Evolutionary conservation across 1,140 invertebrate species (phyloP).

Genomic region (Drosophila mauritiana): DNA sequence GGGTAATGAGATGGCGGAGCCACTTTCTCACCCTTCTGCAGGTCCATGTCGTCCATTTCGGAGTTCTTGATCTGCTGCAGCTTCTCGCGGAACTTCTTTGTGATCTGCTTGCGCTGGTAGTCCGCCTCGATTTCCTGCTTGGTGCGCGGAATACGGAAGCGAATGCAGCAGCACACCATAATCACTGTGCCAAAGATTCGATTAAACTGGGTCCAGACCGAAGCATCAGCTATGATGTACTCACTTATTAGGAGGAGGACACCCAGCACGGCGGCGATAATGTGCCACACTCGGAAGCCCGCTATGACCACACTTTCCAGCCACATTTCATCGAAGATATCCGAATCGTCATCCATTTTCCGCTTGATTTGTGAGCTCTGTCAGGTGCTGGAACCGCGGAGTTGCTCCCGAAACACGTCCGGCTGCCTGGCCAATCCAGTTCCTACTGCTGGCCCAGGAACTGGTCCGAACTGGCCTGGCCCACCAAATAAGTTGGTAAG

Average conservation of each 20-base stretch:
- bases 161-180: constrained; percentile 93
- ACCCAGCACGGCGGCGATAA: constrained; percentile 87
- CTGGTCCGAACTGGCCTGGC: constrained; percentile 20
- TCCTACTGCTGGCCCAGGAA: constrained; percentile 43
- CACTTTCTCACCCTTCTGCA: constrained; percentile 88
- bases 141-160: constrained; percentile 94
- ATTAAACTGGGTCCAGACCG: neutral
- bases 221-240: neutral
- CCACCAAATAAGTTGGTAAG: constrained; percentile 28
- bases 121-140: constrained; percentile 97
- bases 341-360: constrained; percentile 65
- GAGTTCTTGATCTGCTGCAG: constrained; percentile 92
- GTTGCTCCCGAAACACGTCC: constrained; percentile 48
- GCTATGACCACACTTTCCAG: constrained; percentile 86
- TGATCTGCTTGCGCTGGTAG: constrained; percentile 92
- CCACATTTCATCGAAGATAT: constrained; percentile 86
- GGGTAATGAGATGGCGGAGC: constrained; percentile 14
- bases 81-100: constrained; percentile 92
- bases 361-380: constrained; percentile 19
- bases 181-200: constrained; percentile 86
- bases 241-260: constrained; percentile 81
- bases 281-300: constrained; percentile 88
- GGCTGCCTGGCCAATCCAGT: constrained; percentile 54
- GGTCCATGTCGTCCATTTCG: constrained; percentile 93
- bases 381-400: constrained; percentile 11